phyloP scores from a whole-genome alignment of 2,797 vertebrate species.

The Aulostomus chinensis region DNA sequence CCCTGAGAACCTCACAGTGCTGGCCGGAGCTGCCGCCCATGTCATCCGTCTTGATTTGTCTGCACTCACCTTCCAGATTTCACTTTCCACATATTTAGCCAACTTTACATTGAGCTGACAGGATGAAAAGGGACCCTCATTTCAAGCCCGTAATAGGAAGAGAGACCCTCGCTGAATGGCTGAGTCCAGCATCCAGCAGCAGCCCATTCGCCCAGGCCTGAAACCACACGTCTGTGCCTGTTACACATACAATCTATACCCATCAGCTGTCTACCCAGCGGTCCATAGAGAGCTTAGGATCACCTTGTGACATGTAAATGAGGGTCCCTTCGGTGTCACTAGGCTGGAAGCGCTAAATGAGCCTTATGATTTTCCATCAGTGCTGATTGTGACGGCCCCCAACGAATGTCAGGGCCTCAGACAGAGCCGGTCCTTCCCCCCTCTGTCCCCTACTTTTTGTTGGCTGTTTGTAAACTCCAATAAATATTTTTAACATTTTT shows the following conservation, averaged over 20 bases:
- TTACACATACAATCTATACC: conserved; percentile 78
- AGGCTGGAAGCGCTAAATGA: conserved; percentile 46
- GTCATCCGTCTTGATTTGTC: conserved; percentile 54
- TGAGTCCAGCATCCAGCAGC: conserved; percentile 63
- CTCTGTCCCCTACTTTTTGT: no score
- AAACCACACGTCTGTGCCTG: conserved; percentile 71
- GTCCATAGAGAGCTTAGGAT: conserved; percentile 68
- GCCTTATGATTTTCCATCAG: conserved; percentile 58
- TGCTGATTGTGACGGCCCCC: conserved; percentile 14
- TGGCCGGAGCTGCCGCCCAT: conserved; percentile 6
- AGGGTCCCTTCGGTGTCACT: conserved; percentile 47
- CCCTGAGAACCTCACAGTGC: conserved; percentile 8
- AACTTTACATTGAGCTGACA: conserved; percentile 58
- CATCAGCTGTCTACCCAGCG: conserved; percentile 50
- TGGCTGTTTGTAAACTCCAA: no score
- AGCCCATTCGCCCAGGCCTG: conserved; percentile 63
- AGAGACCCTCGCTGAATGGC: conserved; percentile 73
- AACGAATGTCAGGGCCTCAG: conserved; percentile 8
- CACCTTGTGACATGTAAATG: conserved; percentile 78
- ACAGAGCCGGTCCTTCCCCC: no score
- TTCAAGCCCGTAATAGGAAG: conserved; percentile 67
- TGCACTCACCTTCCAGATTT: conserved; percentile 58
- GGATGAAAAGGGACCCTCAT: conserved; percentile 62
- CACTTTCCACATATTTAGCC: conserved; percentile 56
- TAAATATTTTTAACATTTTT: no score